These are phyloP conservation scores for Bufotes viridis DNA, from an alignment of 2,797 vertebrate species.

Conservation along the genomic window DNA sequence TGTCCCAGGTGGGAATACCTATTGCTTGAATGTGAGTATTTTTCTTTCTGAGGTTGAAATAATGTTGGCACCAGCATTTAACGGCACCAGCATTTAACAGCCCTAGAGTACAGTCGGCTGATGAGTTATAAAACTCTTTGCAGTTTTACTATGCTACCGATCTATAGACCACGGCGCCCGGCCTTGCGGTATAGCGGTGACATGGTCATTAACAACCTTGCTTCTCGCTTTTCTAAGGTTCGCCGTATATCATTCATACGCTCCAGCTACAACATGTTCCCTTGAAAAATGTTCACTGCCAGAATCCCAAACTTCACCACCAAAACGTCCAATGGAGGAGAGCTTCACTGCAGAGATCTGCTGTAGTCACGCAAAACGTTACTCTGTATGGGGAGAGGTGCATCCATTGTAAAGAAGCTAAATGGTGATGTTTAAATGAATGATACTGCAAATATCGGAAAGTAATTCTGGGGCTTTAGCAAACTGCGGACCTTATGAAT, in stretches of 20 bases:
- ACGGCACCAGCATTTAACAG: background rate
- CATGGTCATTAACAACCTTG: constrained; percentile 33
- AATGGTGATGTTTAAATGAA: background rate
- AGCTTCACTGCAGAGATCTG: background rate
- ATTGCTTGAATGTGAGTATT: background rate
- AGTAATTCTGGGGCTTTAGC: background rate
- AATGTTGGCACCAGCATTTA: background rate
- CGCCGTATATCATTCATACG: constrained; percentile 22
- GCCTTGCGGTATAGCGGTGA: background rate
- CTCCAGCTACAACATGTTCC: constrained; percentile 10
- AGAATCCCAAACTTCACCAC: background rate
- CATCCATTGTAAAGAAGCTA: background rate
- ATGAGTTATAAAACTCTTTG: constrained; percentile 20
- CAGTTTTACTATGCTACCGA: constrained; percentile 38
- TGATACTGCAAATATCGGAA: background rate
- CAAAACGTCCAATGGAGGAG: background rate
- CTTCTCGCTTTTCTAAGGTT: constrained; percentile 29
- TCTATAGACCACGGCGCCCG: background rate
- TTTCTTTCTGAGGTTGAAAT: background rate
- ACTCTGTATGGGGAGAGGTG: background rate
- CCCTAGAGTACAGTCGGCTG: background rate
- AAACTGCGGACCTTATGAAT: background rate
- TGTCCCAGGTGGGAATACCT: too few relatives aligned
- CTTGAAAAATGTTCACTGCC: constrained; percentile 15
- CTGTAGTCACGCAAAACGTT: background rate